Evolutionary conservation across 1,140 invertebrate species (phyloP), one percentile per base, ranked within the genome.

Genomic region (Cherax destructor): DNA sequence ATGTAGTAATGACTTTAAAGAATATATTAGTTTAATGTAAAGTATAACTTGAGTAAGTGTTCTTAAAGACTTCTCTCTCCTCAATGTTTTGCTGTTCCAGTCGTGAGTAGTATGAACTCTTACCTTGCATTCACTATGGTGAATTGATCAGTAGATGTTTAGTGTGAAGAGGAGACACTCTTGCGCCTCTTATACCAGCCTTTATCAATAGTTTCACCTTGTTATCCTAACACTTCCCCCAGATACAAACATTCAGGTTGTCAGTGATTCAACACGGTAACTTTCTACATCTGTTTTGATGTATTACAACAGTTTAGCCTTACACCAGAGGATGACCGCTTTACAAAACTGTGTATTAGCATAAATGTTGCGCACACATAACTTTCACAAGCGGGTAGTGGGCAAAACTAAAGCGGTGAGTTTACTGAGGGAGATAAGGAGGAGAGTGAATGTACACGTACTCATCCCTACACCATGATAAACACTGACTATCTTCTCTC

Each of bases 401-500:
- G 49, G 41, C 7, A 16, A 83, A 83, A 50, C 16, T 56, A 18
- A n/a, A 18, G 52, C 3, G 74, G 59, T 24, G 47, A 77, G n/a
- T 85, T 52, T 77, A 85, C 83, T 78, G 83, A 61, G 76, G 24
- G 83, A 83, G 83, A 74, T 83, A 13, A 16, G 6, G 13, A 65
- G 59, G 56, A 30, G n/a, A 74, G 24, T 74, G 65, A 18, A 30
- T 65, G 81, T 47, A 85, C 74, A 61, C 76, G 13, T 41, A 59
- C 88, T 85, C 81, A n/a, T 59, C 56, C 56, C 83, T n/a, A 18
- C 61, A 52, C 61, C 76, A 78, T 79, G 83, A 86, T 91, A 78
- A 91, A 91, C 89, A 91, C 89, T 91, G 89, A 72, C 65, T 83
- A 41, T 69, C 24, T 74, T 65, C 72, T 59, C 50, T 59, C 47